Conservation (phyloP, 2,113 vertebrate species). For the Forbesichthys agassizii region DNA sequence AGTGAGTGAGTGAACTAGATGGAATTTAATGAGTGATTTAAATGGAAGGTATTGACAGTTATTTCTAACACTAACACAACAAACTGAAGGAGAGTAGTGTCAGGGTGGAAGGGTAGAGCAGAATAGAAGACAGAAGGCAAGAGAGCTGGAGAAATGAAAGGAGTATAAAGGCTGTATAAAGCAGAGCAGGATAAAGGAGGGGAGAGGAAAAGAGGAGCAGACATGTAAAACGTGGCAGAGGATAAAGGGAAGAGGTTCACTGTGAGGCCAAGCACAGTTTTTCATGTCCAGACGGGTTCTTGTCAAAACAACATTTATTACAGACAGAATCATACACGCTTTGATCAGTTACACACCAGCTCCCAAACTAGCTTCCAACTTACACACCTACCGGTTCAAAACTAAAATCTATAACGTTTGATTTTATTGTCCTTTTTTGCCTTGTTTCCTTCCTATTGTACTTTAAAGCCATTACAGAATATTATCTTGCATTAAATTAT, state of each 20-base stretch:
- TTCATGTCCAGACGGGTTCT: constrained; percentile 45
- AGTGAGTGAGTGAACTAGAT: constrained; percentile 28
- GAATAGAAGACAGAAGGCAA: not conserved
- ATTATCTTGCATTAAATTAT: too few relatives aligned
- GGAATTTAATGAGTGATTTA: constrained; percentile 24
- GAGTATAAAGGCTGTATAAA: not conserved
- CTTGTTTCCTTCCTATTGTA: too few relatives aligned
- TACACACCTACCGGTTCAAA: too few relatives aligned
- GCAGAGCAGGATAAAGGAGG: not conserved
- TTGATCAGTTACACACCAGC: not conserved
- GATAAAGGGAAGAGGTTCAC: constrained; percentile 43
- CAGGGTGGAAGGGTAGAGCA: not conserved
- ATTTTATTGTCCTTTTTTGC: too few relatives aligned
- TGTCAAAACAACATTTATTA: constrained; percentile 67
- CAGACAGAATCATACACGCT: constrained; percentile 19
- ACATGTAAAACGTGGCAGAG: not conserved
- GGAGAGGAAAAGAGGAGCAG: not conserved
- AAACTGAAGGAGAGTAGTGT: too few relatives aligned
- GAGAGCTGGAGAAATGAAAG: not conserved
- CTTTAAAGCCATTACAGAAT: too few relatives aligned
- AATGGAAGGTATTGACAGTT: constrained; percentile 43
- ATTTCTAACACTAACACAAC: not conserved
- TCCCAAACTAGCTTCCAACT: too few relatives aligned
- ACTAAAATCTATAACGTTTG: too few relatives aligned
- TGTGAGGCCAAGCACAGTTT: constrained; percentile 30